A percentile compares a stretch with the other conserved stretches of the same genome.
Evolutionary conservation across 2,888 invertebrate species (phyloP).

Genomic region (Agrypnus murinus): DNA sequence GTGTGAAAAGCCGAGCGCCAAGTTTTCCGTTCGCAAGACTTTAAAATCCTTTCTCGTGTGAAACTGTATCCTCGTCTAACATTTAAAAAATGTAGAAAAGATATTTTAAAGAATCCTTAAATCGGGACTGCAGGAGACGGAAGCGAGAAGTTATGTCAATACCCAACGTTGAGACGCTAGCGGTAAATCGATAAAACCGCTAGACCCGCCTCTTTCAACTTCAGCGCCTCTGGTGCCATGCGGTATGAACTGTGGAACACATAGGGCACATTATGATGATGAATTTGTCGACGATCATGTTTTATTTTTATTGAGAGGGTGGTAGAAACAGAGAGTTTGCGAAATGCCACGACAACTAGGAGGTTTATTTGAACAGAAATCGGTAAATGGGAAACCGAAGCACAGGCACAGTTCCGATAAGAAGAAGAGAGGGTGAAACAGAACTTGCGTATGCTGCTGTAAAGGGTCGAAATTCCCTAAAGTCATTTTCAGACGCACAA

Average conservation of each 20-base stretch:
- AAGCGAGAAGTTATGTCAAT: constrained; percentile 52
- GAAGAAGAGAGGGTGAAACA: not conserved
- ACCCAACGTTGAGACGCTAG: constrained; percentile 48
- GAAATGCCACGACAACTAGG: not conserved
- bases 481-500: no score
- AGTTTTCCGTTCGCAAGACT: not conserved
- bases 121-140: constrained; percentile 39
- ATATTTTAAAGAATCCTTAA: constrained; percentile 40
- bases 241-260: constrained; percentile 34
- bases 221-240: constrained; percentile 49
- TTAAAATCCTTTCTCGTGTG: constrained; percentile 5
- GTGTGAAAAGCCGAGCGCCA: constrained; percentile 22
- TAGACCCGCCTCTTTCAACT: constrained; percentile 45
- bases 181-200: constrained; percentile 51
- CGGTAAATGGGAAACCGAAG: not conserved
- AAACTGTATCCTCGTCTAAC: constrained; percentile 19
- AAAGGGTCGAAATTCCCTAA: no score
- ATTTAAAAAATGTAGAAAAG: constrained; percentile 22
- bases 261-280: constrained; percentile 42
- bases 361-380: constrained; percentile 6
- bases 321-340: constrained; percentile 15
- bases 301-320: constrained; percentile 37
- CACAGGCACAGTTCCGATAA: not conserved
- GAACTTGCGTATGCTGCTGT: not conserved
- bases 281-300: constrained; percentile 44